Evolutionary conservation across 53 echinoderm and acorn worm species (phyloP).

Genomic region (Luidia sarsii): DNA sequence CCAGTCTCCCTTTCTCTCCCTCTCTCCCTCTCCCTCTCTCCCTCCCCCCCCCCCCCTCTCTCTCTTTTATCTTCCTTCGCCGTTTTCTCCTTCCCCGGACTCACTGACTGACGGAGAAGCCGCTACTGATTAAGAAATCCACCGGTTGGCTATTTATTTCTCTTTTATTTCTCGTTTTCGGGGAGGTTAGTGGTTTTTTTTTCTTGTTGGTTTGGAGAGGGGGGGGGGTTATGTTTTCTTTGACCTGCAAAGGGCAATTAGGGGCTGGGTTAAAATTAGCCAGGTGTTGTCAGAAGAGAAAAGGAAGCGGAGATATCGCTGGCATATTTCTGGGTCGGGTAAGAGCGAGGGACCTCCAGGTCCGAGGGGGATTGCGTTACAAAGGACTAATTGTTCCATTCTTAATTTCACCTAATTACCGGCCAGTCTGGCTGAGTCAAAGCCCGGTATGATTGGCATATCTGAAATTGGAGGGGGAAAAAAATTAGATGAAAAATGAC

Average conservation of each 20-base stretch:
- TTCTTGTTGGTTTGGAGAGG: background rate
- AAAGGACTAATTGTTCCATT: no score
- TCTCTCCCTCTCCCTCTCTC: background rate
- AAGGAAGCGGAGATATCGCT: background rate
- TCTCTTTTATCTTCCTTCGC: background rate
- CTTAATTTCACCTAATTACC: no score
- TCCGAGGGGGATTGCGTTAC: background rate
- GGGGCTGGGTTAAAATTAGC: constrained; percentile 48
- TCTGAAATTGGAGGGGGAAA: no score
- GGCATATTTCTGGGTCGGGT: background rate
- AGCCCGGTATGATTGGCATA: no score
- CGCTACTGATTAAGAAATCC: background rate
- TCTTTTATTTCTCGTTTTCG: background rate
- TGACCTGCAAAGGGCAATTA: constrained; percentile 12
- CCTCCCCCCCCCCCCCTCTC: background rate
- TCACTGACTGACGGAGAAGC: background rate
- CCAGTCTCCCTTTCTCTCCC: background rate
- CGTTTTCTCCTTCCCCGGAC: background rate
- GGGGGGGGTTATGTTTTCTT: background rate
- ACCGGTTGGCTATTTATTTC: background rate
- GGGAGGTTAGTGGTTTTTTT: background rate
- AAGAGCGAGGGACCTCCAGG: background rate
- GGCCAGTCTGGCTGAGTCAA: no score
- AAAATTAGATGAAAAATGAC: no score
- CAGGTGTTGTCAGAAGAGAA: constrained; percentile 38